phyloP scores from a whole-genome alignment of 2,113 vertebrate genomes.

The Callipepla californica region DNA sequence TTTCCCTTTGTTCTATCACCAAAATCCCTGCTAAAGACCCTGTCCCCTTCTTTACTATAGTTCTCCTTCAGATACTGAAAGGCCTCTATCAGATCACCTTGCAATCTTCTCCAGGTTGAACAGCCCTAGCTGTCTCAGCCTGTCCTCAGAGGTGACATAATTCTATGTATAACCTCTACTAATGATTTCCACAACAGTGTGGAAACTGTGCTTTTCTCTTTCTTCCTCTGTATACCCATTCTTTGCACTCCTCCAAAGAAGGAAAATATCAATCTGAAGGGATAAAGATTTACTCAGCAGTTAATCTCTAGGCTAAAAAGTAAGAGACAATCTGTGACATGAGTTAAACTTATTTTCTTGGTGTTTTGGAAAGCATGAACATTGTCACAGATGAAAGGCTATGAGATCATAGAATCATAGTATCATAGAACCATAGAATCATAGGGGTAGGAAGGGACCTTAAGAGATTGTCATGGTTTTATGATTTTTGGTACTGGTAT shows the following conservation, averaged over 20 bases:
- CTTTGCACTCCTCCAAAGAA: background rate
- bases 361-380: background rate
- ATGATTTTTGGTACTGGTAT: too few species aligned
- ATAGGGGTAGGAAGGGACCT: too few species aligned
- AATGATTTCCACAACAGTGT: background rate
- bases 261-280: background rate
- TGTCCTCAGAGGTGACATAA: background rate
- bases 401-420: too few species aligned
- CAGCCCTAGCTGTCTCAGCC: too few species aligned
- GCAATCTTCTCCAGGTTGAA: too few species aligned
- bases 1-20: too few species aligned
- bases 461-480: too few species aligned
- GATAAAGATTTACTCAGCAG: constrained; percentile 15
- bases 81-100: too few species aligned
- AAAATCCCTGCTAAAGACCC: too few species aligned
- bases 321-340: constrained; percentile 11
- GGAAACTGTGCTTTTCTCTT: background rate
- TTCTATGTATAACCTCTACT: background rate
- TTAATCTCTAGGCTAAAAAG: background rate
- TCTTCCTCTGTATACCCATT: background rate
- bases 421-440: too few species aligned
- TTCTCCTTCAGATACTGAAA: too few species aligned
- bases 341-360: background rate
- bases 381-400: background rate
- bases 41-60: too few species aligned